A percentile compares a stretch with the other conserved stretches of the same genome.
Conservation (phyloP, 2,888 invertebrate genomes). For the Cheilosia variabilis region DNA sequence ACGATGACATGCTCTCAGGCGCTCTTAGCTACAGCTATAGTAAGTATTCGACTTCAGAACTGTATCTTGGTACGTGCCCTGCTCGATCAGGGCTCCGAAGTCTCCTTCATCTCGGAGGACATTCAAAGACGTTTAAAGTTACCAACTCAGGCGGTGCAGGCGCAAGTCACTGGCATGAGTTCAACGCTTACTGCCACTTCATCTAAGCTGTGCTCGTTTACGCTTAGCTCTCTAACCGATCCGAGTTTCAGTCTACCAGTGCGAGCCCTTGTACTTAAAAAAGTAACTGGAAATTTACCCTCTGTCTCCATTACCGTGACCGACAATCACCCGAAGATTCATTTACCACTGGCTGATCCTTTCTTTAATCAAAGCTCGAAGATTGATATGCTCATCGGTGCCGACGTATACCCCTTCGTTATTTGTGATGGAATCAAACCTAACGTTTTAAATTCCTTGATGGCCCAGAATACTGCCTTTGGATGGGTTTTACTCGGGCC, state of each 20-base stretch:
- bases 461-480: no score
- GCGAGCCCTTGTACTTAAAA: neutral
- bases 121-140: neutral
- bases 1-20: neutral
- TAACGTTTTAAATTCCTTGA: no score
- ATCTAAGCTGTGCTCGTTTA: constrained; percentile 7
- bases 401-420: neutral
- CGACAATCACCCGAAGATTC: neutral
- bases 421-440: neutral
- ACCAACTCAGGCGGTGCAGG: neutral
- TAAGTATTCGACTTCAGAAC: neutral
- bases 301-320: neutral
- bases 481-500: neutral
- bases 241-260: neutral
- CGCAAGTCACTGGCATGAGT: neutral
- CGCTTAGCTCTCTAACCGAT: neutral
- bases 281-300: neutral
- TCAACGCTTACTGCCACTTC: neutral
- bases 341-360: neutral
- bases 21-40: neutral
- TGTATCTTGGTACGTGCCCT: neutral
- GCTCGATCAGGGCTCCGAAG: neutral
- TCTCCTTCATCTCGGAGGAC: neutral
- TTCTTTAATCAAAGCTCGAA: neutral
- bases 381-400: neutral